Evolutionary conservation across 2,113 vertebrate species (phyloP), one percentile per base, ranked within the genome.

Genomic region (Ahaetulla prasina): DNA sequence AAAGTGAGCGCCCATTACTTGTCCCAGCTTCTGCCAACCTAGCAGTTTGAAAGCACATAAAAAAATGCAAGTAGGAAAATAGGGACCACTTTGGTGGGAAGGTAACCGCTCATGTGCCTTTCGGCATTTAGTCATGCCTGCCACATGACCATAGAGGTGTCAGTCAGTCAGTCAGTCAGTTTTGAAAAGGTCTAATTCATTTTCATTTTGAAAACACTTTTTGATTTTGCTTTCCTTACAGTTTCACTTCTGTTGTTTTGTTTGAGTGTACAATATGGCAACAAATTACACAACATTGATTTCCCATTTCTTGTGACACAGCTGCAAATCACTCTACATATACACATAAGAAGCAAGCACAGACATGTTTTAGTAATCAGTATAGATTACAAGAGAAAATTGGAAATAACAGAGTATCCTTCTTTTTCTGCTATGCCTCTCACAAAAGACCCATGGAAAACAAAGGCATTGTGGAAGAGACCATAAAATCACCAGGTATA

Each of bases 171-270:
- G n/a, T n/a, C n/a, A n/a, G n/a, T n/a, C n/a, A 7, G 2, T 87
- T 50, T 87, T 25, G 25, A 8, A 47, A 68, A 27, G 2, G 8
- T 14, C 91, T 87, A 35, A 68, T 87, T 87, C n/a, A 91, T 91
- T 91, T 74, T 22, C n/a, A 68, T 12, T 68, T 87, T 68, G 55
- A n/a, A 91, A 91, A 22, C 54, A 52, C 1, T 14, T 87, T 91
- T 63, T 63, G 25, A 92, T 16, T 11, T 8, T 16, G n/a, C n/a
- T 55, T n/a, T n/a, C 55, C 18, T 18, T 27, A 53, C 55, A 43
- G 1, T 93, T 95, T 60, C 2, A 89, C 89, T 94, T 84, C 54
- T 57, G 91, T 91, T 89, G 7, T 39, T 91, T 91, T 43, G 47
- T 30, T 91, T 92, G 35, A 89, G 1, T 80, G 39, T 57, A 57